Percentiles rank a stretch among this genome's conserved stretches.
Conservation (phyloP, 2,888 invertebrate genomes). For the Chouioia cunea region DNA sequence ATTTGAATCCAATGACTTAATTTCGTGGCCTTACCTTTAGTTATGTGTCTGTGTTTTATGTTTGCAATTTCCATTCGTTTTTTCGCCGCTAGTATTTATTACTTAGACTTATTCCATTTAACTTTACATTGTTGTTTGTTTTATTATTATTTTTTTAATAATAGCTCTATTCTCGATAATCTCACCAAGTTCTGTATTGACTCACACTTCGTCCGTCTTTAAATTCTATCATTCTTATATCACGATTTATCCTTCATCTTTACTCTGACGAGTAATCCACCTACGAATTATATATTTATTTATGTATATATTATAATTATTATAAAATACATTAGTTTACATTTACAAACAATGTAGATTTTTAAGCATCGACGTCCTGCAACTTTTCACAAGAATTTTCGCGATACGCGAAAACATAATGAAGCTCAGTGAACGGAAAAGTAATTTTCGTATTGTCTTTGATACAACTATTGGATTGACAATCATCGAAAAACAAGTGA, state of each 20-base stretch:
- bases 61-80: slow-evolving; percentile 41
- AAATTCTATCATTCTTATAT: slow-evolving; percentile 48
- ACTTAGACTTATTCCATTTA: slow-evolving; percentile 47
- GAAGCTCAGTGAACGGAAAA: slow-evolving; percentile 39
- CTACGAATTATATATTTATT: slow-evolving; percentile 50
- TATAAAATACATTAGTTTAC: slow-evolving; percentile 67
- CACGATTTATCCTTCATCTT: slow-evolving; percentile 46
- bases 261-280: slow-evolving; percentile 49
- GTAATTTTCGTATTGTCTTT: slow-evolving; percentile 41
- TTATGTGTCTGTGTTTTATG: slow-evolving; percentile 47
- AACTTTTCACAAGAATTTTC: slow-evolving; percentile 41
- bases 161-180: slow-evolving; percentile 46
- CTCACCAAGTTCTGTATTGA: slow-evolving; percentile 50
- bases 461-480: slow-evolving; percentile 15
- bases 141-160: slow-evolving; percentile 38
- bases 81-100: slow-evolving; percentile 43
- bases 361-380: slow-evolving; percentile 61
- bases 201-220: slow-evolving; percentile 50
- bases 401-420: slow-evolving; percentile 44
- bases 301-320: slow-evolving; percentile 55
- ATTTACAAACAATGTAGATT: slow-evolving; percentile 64
- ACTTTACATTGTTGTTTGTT: slow-evolving; percentile 47
- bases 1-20: slow-evolving; percentile 59
- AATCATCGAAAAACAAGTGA: background rate
- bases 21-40: slow-evolving; percentile 43